These are phyloP conservation scores for Poecilia latipinna DNA, from an alignment of 2,113 vertebrate species.

Conservation along the genomic window DNA sequence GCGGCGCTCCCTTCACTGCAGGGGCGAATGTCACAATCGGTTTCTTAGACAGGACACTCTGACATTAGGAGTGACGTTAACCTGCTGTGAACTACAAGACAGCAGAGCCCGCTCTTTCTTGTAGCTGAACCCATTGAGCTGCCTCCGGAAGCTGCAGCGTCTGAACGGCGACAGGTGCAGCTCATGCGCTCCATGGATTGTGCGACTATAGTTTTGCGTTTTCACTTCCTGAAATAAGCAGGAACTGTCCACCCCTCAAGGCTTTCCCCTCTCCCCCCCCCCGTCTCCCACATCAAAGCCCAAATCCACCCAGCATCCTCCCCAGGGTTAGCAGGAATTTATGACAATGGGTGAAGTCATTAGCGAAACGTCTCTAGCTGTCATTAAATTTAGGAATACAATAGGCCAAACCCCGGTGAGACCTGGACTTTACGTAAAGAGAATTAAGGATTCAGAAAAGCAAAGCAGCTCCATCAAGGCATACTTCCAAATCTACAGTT, in stretches of 20 bases:
- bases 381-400: conserved; percentile 27
- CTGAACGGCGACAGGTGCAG: conserved; percentile 37
- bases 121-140: conserved; percentile 10
- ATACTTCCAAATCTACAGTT: background rate
- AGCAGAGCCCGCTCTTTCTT: conserved; percentile 17
- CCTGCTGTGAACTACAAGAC: conserved; percentile 34
- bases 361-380: conserved; percentile 21
- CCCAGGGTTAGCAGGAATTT: conserved; percentile 32
- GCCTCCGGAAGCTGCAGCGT: conserved; percentile 30
- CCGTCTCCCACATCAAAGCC: conserved; percentile 16
- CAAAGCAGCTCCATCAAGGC: background rate
- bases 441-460: conserved; percentile 8
- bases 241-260: conserved; percentile 16
- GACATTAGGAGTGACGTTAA: conserved; percentile 47
- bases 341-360: conserved; percentile 35
- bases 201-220: conserved; percentile 13
- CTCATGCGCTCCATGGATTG: background rate
- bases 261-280: conserved; percentile 1
- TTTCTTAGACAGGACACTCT: conserved; percentile 23
- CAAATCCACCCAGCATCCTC: conserved; percentile 30
- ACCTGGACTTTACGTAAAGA: background rate
- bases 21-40: conserved; percentile 36
- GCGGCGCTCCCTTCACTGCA: background rate
- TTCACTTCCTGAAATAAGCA: conserved; percentile 28
- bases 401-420: conserved; percentile 33